phyloP scores from a whole-genome alignment of 2,888 invertebrate species.

The Trisateles emortualis region DNA sequence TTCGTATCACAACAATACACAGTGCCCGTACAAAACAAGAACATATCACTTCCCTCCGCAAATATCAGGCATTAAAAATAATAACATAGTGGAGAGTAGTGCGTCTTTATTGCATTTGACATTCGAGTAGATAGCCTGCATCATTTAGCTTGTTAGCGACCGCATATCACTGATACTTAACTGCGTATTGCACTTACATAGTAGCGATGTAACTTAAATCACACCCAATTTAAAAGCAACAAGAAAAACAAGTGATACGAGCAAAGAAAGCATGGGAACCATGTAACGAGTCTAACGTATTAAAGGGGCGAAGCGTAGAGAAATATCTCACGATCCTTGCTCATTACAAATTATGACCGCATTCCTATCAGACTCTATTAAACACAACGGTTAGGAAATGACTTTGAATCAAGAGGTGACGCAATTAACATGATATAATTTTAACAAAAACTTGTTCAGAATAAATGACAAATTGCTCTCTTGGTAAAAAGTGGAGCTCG shows the following conservation, averaged over 20 bases:
- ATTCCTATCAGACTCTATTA: slow-evolving; percentile 78
- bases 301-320: slow-evolving; percentile 80
- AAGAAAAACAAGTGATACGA: slow-evolving; percentile 52
- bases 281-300: slow-evolving; percentile 79
- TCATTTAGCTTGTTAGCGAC: slow-evolving; percentile 56
- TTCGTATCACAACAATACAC: neutral
- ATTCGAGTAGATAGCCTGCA: slow-evolving; percentile 37
- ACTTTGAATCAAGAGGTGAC: slow-evolving; percentile 53
- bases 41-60: slow-evolving; percentile 19
- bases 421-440: slow-evolving; percentile 77
- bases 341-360: slow-evolving; percentile 86
- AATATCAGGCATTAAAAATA: slow-evolving; percentile 30
- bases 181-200: slow-evolving; percentile 54
- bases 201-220: slow-evolving; percentile 65
- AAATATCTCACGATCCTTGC: slow-evolving; percentile 81
- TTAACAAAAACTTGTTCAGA: slow-evolving; percentile 69
- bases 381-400: slow-evolving; percentile 66
- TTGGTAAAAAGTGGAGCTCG: slow-evolving; percentile 58
- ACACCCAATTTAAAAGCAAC: slow-evolving; percentile 66
- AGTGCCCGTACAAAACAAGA: neutral
- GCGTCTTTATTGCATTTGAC: slow-evolving; percentile 52
- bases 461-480: slow-evolving; percentile 75
- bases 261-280: slow-evolving; percentile 78
- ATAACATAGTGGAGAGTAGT: slow-evolving; percentile 28
- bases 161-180: slow-evolving; percentile 57